A percentile compares a stretch with the other conserved stretches of the same genome.
Evolutionary conservation across 2,113 vertebrate species (phyloP).

Genomic region (Nesogale talazaci): DNA sequence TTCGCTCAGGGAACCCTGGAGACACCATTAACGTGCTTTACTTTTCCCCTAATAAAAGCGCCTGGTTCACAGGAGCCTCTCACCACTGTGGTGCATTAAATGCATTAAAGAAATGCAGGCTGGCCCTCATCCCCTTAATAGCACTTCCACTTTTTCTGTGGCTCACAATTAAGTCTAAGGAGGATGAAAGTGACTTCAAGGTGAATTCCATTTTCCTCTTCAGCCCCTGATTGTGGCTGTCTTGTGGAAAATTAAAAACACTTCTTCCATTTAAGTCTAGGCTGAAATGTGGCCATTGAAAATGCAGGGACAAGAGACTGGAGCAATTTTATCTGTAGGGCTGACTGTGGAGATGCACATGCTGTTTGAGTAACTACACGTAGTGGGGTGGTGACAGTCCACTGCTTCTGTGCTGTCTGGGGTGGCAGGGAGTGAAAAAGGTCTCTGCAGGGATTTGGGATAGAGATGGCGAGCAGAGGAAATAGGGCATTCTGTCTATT

Average conservation of each 20-base stretch:
- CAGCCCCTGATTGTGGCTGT: not conserved
- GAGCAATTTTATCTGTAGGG: not conserved
- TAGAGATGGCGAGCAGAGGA: not conserved
- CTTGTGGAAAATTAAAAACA: not conserved
- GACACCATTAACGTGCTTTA: not conserved
- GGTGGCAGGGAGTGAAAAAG: not conserved
- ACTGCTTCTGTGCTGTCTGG: not conserved
- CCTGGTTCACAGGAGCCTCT: not conserved
- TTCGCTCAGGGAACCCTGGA: not conserved
- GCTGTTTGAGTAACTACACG: conserved; percentile 18
- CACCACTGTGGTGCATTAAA: not conserved
- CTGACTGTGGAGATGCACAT: not conserved
- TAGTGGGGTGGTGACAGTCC: not conserved
- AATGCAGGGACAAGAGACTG: not conserved
- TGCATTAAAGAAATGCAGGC: conserved; percentile 4
- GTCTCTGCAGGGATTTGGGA: not conserved
- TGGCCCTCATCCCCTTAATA: not conserved
- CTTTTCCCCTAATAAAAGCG: not conserved
- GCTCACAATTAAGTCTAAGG: not conserved
- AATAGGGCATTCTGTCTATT: conserved; percentile 14
- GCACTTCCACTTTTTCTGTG: not conserved
- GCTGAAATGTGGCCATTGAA: conserved; percentile 41
- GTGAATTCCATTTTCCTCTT: conserved; percentile 27
- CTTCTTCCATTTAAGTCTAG: conserved; percentile 11
- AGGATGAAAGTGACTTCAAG: conserved; percentile 41